Conservation (phyloP, 2,888 invertebrate species). For the Synanthedon tipuliformis region DNA sequence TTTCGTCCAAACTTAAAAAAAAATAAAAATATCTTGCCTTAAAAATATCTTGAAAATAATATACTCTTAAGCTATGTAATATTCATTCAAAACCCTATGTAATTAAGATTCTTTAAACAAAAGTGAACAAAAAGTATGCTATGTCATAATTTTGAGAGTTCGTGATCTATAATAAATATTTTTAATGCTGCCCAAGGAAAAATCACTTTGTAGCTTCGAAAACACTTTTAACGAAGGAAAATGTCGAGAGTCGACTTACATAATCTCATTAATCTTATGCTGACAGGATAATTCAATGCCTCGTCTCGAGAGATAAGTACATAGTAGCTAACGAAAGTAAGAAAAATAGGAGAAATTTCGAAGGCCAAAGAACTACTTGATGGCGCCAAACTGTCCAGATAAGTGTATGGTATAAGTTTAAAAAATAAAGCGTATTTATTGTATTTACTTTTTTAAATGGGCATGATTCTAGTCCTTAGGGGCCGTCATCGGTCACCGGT, state of each 20-base stretch:
- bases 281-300: constrained; percentile 43
- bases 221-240: neutral
- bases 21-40: no score
- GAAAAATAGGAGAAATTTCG: constrained; percentile 11
- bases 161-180: neutral
- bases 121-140: no score
- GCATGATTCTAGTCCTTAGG: no score
- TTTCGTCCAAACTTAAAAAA: no score
- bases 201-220: neutral
- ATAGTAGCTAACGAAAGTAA: constrained; percentile 8
- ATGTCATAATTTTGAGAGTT: no score
- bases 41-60: no score
- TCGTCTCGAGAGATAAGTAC: constrained; percentile 11
- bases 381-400: constrained; percentile 10
- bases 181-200: neutral
- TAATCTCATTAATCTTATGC: constrained; percentile 43
- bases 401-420: constrained; percentile 1
- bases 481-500: no score
- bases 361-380: constrained; percentile 5
- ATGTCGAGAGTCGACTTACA: constrained; percentile 8
- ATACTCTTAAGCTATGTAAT: no score
- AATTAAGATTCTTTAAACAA: no score
- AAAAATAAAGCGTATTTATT: constrained; percentile 13
- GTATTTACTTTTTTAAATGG: no score
- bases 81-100: no score